These are phyloP conservation scores for Heliconius ethilla DNA, from an alignment of 2,888 invertebrate genomes.

Conservation along the genomic window DNA sequence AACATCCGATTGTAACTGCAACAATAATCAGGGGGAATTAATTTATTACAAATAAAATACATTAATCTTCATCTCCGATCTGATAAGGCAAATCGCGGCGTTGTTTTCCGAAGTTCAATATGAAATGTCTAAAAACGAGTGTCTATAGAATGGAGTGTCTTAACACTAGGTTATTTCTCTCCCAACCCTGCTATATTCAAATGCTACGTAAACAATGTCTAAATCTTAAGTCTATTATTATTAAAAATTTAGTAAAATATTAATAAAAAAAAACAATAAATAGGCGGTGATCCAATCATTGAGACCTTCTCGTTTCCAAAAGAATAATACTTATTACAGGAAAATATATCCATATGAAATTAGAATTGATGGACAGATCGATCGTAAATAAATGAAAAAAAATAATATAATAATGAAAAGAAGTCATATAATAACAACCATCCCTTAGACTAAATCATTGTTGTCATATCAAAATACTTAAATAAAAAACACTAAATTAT, in stretches of 20 bases:
- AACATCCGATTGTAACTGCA: no score
- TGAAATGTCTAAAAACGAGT: not conserved
- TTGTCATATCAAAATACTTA: not conserved
- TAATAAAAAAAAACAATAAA: conserved; percentile 30
- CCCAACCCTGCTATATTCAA: not conserved
- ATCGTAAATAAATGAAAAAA: conserved; percentile 32
- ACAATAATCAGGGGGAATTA: no score
- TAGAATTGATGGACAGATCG: conserved; percentile 25
- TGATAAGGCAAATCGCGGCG: not conserved
- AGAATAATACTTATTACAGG: conserved; percentile 38
- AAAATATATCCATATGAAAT: not conserved
- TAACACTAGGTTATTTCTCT: no score
- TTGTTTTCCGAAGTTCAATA: not conserved
- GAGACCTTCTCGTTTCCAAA: conserved; percentile 36
- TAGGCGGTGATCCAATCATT: conserved; percentile 45
- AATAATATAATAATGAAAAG: not conserved
- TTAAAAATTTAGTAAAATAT: conserved; percentile 1
- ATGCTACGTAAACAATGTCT: conserved; percentile 11
- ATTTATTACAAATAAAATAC: no score
- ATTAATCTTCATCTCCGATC: not conserved
- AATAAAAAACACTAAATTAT: not conserved
- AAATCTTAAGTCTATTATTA: conserved; percentile 15
- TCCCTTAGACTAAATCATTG: not conserved
- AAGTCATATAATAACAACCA: not conserved
- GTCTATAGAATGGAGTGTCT: no score